Evolutionary conservation across 2,113 vertebrate genomes (phyloP), one percentile per base, ranked within the genome.

Genomic region (Carollia perspicillata): DNA sequence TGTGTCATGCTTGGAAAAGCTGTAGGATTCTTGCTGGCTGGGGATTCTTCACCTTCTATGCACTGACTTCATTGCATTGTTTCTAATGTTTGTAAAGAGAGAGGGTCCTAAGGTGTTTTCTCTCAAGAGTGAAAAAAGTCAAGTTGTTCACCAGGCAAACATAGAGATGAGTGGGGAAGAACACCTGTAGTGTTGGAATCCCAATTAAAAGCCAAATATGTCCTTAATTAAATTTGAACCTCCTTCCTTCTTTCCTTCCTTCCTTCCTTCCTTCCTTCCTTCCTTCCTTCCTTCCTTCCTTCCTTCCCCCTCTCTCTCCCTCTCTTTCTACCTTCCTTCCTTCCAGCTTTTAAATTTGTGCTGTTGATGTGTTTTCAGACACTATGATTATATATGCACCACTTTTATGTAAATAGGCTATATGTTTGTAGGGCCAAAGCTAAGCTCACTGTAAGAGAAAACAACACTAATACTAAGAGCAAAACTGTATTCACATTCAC

Each of bases 181-280:
- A 23, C 1, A 55, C 14, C 10, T 63, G 35, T 37, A 49, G 30
- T 40, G 33, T 40, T 66, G n/a, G 47, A 65, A 74, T 85, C 30
- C 35, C 10, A 72, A 30, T 75, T 92, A 23, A 69, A 74, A 93
- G 11, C 8, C 83, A 68, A 23, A 65, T 85, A 69, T 30, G 30
- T 84, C 42, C 89, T 88, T 81, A 33, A 14, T n/a, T 85, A 35
- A 93, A 90, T 47, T 13, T 51, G 47, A 81, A 18, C 7, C 12
- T 51, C 0, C 18, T 35, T 60, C 3, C 44, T 17, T 42, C 9
- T n/a, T 6, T 49, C 2, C 42, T 5, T 26, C 1, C 5, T 2
- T 35, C 1, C 8, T 1, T 60, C 22, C 10, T 0, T 14, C 1
- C 12, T 2, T 66, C 5, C 13, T 8, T 68, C 3, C 65, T 17